These are phyloP conservation scores for Drosophila santomea DNA, from an alignment of 1,140 invertebrate genomes.

Conservation along the genomic window DNA sequence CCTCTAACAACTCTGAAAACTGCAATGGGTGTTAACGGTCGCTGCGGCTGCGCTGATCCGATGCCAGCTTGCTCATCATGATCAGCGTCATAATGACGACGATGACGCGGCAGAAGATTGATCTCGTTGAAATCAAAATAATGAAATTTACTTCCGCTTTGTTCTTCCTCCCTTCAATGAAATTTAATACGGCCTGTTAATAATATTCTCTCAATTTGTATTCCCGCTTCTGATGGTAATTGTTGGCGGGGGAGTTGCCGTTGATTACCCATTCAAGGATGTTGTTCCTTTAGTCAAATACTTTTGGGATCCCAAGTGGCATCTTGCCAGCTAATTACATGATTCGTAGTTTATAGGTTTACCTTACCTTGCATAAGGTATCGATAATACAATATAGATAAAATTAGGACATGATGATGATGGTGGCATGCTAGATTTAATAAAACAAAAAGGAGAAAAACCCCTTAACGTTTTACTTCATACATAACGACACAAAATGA, in stretches of 20 bases:
- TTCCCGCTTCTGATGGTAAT: slow-evolving; percentile 2
- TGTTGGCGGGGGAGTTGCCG: slow-evolving; percentile 14
- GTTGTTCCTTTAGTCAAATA: slow-evolving; percentile 4
- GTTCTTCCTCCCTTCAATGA: slow-evolving; percentile 7
- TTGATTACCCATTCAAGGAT: slow-evolving; percentile 18
- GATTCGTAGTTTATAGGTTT: background rate
- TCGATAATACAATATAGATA: too few species aligned
- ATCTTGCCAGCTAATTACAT: background rate
- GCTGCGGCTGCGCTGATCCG: slow-evolving; percentile 28
- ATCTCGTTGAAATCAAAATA: slow-evolving; percentile 59
- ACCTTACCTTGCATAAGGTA: too few species aligned
- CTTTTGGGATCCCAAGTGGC: background rate
- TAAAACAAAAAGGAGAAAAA: too few species aligned
- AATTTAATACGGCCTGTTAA: slow-evolving; percentile 49
- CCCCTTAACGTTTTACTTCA: too few species aligned
- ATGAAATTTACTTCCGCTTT: slow-evolving; percentile 59
- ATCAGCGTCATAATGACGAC: slow-evolving; percentile 13
- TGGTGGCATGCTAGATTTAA: too few species aligned
- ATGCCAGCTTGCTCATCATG: slow-evolving; percentile 34
- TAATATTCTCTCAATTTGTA: slow-evolving; percentile 13
- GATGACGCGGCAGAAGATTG: slow-evolving; percentile 60
- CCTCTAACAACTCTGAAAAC: slow-evolving; percentile 19
- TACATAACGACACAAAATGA: too few species aligned
- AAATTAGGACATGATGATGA: too few species aligned
- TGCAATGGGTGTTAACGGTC: slow-evolving; percentile 65